These are phyloP conservation scores for Brachirus orientalis DNA, from an alignment of 2,113 vertebrate species.

Conservation along the genomic window DNA sequence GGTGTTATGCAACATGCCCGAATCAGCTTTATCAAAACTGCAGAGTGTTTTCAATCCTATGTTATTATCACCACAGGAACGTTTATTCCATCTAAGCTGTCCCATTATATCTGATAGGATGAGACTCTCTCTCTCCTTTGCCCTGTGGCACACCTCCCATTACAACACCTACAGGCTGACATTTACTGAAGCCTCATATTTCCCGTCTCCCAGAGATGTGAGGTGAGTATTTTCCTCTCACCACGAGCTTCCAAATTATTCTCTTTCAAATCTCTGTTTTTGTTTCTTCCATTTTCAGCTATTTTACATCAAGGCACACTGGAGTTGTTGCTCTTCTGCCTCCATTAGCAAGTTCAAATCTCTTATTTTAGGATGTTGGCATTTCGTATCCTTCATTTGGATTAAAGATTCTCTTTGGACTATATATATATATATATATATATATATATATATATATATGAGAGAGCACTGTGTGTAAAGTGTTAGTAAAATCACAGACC, in stretches of 20 bases:
- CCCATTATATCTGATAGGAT: slow-evolving; percentile 38
- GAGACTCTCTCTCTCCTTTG: slow-evolving; percentile 43
- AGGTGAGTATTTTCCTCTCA: slow-evolving; percentile 53
- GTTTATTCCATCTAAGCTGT: slow-evolving; percentile 33
- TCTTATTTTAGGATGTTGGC: too few relatives aligned
- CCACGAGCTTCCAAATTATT: slow-evolving; percentile 41
- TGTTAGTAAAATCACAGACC: too few relatives aligned
- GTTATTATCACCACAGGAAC: slow-evolving; percentile 39
- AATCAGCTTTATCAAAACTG: slow-evolving; percentile 16
- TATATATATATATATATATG: too few relatives aligned
- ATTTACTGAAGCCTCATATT: slow-evolving; percentile 53
- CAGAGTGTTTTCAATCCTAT: slow-evolving; percentile 15
- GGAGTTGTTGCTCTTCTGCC: not conserved
- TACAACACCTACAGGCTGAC: slow-evolving; percentile 44
- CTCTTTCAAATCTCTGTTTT: slow-evolving; percentile 26
- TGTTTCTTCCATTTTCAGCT: not conserved
- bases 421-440: too few relatives aligned
- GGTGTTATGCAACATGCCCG: not conserved
- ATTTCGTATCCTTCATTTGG: too few relatives aligned
- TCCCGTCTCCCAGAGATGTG: slow-evolving; percentile 37
- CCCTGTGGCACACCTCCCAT: slow-evolving; percentile 35
- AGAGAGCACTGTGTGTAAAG: too few relatives aligned
- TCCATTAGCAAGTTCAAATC: too few relatives aligned
- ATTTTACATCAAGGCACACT: too few relatives aligned
- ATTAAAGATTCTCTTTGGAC: too few relatives aligned